phyloP scores from a whole-genome alignment of 2,888 invertebrate species.

The Bursaphelenchus okinawaensis region DNA sequence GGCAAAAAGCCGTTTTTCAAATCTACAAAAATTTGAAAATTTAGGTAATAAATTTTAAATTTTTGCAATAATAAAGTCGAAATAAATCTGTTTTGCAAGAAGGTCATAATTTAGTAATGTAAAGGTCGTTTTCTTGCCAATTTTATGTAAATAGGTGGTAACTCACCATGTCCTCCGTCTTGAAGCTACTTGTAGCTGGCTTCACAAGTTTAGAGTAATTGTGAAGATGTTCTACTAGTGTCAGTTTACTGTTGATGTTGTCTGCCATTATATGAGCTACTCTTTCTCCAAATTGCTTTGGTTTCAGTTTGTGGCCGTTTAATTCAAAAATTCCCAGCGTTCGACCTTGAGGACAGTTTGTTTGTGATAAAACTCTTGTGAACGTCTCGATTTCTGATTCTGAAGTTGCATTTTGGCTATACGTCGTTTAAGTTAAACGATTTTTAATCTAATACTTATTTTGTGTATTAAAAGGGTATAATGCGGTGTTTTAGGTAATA shows the following conservation, averaged over 20 bases:
- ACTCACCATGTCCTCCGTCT: conserved; percentile 25
- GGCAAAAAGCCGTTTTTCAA: neutral
- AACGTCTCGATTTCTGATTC: conserved; percentile 79
- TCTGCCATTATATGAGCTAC: conserved; percentile 74
- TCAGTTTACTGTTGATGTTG: conserved; percentile 77
- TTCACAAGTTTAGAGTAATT: conserved; percentile 65
- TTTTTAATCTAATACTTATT: no score
- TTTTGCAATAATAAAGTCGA: no score
- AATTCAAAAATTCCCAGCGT: conserved; percentile 74
- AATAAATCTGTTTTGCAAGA: no score
- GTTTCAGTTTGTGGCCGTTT: conserved; percentile 77
- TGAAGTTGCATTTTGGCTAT: conserved; percentile 22
- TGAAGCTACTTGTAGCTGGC: conserved; percentile 35
- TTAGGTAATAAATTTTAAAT: no score
- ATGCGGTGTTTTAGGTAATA: no score
- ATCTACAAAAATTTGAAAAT: no score
- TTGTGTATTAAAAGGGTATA: no score
- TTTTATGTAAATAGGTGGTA: no score
- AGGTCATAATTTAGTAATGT: no score
- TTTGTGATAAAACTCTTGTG: conserved; percentile 78
- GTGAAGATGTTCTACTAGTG: conserved; percentile 79
- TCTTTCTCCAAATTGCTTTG: conserved; percentile 66
- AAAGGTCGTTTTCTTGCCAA: no score
- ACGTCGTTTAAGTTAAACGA: no score
- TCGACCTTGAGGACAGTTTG: conserved; percentile 63